Conservation (phyloP, 2,113 vertebrate species). For the Malurus alboscapulatus region DNA sequence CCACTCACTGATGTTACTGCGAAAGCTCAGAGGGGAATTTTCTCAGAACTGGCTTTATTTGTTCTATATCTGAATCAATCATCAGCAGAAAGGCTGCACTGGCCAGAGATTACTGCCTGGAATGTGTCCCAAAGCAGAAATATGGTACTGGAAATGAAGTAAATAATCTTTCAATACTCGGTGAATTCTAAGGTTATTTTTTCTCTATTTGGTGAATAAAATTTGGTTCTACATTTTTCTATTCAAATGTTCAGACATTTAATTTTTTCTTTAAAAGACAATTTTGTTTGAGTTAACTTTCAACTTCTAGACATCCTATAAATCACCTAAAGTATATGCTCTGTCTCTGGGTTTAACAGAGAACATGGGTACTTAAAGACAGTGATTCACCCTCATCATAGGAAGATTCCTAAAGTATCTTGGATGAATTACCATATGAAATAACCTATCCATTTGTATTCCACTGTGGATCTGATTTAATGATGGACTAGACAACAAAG, state of each 20-base stretch:
- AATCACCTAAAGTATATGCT: background rate
- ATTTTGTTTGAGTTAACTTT: background rate
- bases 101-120: background rate
- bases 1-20: background rate
- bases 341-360: background rate
- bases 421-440: background rate
- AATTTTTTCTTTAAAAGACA: background rate
- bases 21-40: background rate
- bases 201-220: background rate
- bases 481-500: background rate
- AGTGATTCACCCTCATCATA: background rate
- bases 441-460: background rate
- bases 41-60: background rate
- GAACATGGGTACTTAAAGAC: background rate
- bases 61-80: background rate
- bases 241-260: background rate
- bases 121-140: background rate
- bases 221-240: background rate
- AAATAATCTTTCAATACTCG: background rate
- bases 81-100: background rate
- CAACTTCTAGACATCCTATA: background rate
- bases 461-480: background rate
- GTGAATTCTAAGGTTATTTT: background rate
- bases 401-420: background rate
- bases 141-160: background rate